These are phyloP conservation scores for Drosophila serrata DNA, from an alignment of 1,140 invertebrate genomes.

Conservation along the genomic window DNA sequence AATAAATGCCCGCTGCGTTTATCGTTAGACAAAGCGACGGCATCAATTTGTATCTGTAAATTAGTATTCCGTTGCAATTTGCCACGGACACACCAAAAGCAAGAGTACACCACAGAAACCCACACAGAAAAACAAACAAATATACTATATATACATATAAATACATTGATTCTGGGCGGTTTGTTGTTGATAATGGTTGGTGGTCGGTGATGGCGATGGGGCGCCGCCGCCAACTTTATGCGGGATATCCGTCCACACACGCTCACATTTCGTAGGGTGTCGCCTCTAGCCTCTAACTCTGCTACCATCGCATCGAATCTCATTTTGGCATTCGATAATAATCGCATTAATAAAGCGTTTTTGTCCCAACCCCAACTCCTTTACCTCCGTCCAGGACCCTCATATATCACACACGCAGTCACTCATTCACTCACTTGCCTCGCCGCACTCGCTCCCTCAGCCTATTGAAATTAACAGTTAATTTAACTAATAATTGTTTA, in stretches of 20 bases:
- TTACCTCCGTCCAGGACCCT: conserved; percentile 45
- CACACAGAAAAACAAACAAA: conserved; percentile 22
- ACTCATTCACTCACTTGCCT: neutral
- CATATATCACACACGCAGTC: conserved; percentile 38
- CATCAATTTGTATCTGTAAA: conserved; percentile 82
- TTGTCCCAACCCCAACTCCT: conserved; percentile 5
- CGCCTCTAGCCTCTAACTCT: conserved; percentile 45
- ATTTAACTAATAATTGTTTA: conserved; percentile 80
- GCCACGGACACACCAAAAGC: conserved; percentile 62
- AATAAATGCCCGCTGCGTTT: conserved; percentile 65
- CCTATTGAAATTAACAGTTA: conserved; percentile 77
- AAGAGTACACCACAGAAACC: conserved; percentile 11
- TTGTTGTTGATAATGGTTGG: conserved; percentile 30
- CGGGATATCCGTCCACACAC: conserved; percentile 42
- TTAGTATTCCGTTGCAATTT: conserved; percentile 82
- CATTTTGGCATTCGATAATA: conserved; percentile 67
- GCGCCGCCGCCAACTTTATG: conserved; percentile 47
- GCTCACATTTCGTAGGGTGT: conserved; percentile 33
- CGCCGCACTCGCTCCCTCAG: neutral
- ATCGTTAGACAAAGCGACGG: conserved; percentile 60
- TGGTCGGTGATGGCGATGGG: conserved; percentile 15
- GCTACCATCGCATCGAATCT: conserved; percentile 47
- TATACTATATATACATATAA: neutral
- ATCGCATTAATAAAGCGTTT: conserved; percentile 77
- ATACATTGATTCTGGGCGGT: conserved; percentile 35